A percentile compares a stretch with the other conserved stretches of the same genome.
Conservation (phyloP, 1,140 invertebrate species). For the Drosophila bocqueti region DNA sequence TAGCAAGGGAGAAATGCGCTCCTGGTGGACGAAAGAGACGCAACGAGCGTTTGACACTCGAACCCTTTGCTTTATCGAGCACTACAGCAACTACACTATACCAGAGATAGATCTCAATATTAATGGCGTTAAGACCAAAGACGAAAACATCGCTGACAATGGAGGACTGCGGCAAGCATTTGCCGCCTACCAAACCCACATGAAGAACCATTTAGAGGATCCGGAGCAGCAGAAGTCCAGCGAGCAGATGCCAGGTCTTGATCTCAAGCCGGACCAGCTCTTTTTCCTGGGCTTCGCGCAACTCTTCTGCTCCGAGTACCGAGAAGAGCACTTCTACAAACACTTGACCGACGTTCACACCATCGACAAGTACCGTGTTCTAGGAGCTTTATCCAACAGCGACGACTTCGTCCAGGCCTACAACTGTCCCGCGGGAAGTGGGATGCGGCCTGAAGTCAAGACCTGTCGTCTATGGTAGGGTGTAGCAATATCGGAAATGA, state of each 20-base stretch:
- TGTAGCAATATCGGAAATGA: background rate
- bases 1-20: conserved; percentile 23
- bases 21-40: conserved; percentile 79
- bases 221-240: conserved; percentile 78
- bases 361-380: conserved; percentile 86
- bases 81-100: conserved; percentile 86
- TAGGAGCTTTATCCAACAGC: conserved; percentile 89
- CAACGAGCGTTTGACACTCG: conserved; percentile 72
- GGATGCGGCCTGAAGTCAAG: conserved; percentile 87
- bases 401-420: conserved; percentile 88
- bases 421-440: conserved; percentile 86
- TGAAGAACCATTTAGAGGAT: conserved; percentile 43
- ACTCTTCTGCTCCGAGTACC: conserved; percentile 80
- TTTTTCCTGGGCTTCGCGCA: conserved; percentile 97
- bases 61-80: conserved; percentile 90
- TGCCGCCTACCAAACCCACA: conserved; percentile 89
- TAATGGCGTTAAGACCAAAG: conserved; percentile 88
- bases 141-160: conserved; percentile 92
- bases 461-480: conserved; percentile 69
- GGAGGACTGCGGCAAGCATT: conserved; percentile 95
- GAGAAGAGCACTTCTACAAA: conserved; percentile 72
- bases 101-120: conserved; percentile 85
- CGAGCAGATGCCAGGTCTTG: conserved; percentile 90
- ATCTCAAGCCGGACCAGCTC: conserved; percentile 93
- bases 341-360: conserved; percentile 60